phyloP scores from a whole-genome alignment of 2,113 vertebrate species.

The Mesocricetus auratus region DNA sequence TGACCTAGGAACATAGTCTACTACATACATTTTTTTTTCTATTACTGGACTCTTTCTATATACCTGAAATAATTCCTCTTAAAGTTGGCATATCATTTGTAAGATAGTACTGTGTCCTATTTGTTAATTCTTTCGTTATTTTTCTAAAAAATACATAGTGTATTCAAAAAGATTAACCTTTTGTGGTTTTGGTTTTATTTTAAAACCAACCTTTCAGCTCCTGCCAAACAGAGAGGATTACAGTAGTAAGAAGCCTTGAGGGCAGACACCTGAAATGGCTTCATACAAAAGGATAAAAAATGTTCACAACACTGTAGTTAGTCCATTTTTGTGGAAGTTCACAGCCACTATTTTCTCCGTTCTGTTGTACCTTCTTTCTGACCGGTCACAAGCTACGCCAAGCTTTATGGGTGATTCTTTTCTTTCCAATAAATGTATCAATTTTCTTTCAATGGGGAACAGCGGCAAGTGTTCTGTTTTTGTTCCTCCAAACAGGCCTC shows the following conservation, averaged over 20 bases:
- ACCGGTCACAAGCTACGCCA: constrained; percentile 8
- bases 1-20: constrained; percentile 25
- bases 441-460: constrained; percentile 41
- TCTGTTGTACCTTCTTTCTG: neutral
- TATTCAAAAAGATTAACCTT: constrained; percentile 52
- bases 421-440: constrained; percentile 28
- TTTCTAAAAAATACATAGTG: neutral
- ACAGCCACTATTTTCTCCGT: constrained; percentile 1
- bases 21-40: constrained; percentile 7
- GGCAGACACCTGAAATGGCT: constrained; percentile 61
- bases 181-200: constrained; percentile 69
- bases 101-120: neutral
- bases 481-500: constrained; percentile 9
- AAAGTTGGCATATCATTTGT: neutral
- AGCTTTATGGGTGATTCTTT: constrained; percentile 1
- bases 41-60: neutral
- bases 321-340: constrained; percentile 44
- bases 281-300: neutral
- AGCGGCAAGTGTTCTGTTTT: constrained; percentile 34
- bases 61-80: constrained; percentile 19
- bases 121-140: constrained; percentile 60
- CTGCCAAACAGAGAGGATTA: constrained; percentile 65
- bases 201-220: constrained; percentile 62
- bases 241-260: constrained; percentile 42
- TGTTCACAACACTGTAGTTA: neutral